These are phyloP conservation scores for Patella caerulea DNA, from an alignment of 2,888 invertebrate species.

Conservation along the genomic window DNA sequence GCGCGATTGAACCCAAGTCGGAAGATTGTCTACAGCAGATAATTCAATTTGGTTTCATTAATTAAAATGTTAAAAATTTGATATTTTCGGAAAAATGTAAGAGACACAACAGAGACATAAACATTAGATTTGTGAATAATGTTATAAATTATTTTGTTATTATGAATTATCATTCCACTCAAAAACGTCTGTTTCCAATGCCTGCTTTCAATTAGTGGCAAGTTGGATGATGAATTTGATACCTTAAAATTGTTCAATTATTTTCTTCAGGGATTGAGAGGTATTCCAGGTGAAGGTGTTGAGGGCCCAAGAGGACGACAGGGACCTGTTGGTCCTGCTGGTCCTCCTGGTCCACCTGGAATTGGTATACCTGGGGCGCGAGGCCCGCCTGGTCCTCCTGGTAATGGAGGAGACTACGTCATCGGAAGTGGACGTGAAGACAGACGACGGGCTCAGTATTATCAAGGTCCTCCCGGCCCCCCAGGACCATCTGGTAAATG, in stretches of 20 bases:
- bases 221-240: neutral
- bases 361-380: conserved; percentile 31
- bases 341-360: conserved; percentile 42
- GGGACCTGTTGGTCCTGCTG: conserved; percentile 40
- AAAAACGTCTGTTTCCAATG: no score
- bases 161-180: no score
- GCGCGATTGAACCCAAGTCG: no score
- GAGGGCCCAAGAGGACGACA: conserved; percentile 30
- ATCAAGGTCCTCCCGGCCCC: conserved; percentile 56
- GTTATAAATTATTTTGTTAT: no score
- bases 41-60: no score
- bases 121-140: no score
- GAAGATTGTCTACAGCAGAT: no score
- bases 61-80: no score
- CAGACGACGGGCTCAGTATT: conserved; percentile 17
- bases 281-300: conserved; percentile 35
- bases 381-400: conserved; percentile 49
- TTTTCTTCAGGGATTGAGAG: conserved; percentile 44
- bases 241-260: neutral
- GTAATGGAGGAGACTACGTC: conserved; percentile 38
- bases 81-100: no score
- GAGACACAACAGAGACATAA: no score
- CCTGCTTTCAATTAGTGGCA: neutral
- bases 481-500: conserved; percentile 50
- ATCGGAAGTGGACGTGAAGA: conserved; percentile 23